phyloP scores from a whole-genome alignment of 2,797 vertebrate genomes.

The Heterohyrax brucei region DNA sequence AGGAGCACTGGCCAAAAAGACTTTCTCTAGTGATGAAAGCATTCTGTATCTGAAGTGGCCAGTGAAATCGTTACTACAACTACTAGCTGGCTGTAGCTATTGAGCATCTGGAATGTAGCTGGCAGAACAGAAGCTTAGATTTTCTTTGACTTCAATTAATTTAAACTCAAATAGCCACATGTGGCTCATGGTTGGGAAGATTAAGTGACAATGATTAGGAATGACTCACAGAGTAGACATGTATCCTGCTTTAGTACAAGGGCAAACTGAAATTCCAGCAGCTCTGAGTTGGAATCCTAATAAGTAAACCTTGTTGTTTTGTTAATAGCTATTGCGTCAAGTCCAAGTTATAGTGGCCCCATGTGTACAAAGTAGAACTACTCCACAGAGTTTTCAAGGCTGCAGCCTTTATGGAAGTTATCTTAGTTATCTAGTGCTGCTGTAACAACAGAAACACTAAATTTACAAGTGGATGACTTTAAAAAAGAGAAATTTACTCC shows the following conservation, averaged over 20 bases:
- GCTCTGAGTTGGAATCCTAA: background rate
- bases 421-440: no score
- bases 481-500: no score
- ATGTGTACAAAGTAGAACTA: no score
- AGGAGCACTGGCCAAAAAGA: background rate
- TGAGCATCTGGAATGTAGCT: background rate
- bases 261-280: background rate
- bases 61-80: background rate
- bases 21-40: background rate
- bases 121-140: background rate
- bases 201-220: background rate
- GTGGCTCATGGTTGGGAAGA: background rate
- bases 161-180: background rate
- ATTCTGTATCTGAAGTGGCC: background rate
- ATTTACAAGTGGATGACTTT: no score
- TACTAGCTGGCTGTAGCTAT: accelerated
- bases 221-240: background rate
- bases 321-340: no score
- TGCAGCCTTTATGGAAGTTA: no score
- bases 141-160: background rate
- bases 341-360: no score
- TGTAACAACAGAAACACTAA: no score
- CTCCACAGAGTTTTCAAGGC: no score
- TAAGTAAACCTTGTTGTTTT: background rate
- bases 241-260: background rate